phyloP scores from a whole-genome alignment of 2,797 vertebrate genomes.

The Mycteria americana region DNA sequence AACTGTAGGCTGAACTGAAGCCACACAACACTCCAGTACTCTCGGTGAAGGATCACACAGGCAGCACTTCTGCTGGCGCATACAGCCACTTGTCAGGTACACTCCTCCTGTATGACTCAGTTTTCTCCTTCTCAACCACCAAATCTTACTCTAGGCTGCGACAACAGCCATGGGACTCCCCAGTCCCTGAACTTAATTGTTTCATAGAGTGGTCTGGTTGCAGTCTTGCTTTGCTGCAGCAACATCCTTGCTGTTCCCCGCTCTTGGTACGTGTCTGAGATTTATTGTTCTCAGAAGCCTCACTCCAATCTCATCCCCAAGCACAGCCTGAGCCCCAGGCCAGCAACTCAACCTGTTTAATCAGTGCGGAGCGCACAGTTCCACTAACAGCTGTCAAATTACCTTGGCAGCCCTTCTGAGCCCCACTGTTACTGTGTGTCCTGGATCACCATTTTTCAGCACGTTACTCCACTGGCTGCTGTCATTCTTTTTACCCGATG shows the following conservation, averaged over 20 bases:
- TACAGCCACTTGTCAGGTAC: neutral
- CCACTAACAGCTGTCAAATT: neutral
- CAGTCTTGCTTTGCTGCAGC: neutral
- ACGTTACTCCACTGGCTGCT: neutral
- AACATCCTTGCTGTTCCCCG: neutral
- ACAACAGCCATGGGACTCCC: neutral
- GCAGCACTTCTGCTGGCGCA: neutral
- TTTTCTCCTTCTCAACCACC: neutral
- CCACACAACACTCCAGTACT: neutral
- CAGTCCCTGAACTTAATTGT: neutral
- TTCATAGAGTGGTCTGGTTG: neutral
- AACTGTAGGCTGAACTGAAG: neutral
- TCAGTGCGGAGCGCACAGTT: neutral
- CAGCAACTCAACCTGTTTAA: neutral
- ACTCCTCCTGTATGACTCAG: neutral
- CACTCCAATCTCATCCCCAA: accelerated
- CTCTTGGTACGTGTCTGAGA: neutral
- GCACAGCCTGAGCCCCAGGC: conserved; percentile 19
- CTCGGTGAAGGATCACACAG: neutral
- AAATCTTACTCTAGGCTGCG: neutral
- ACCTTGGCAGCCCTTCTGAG: neutral
- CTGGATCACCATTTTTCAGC: neutral
- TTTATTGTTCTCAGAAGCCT: neutral
- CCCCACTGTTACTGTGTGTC: neutral
- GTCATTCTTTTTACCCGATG: accelerated